Evolutionary conservation across 2,888 invertebrate genomes (phyloP).

Genomic region (Cosmorhoe ocellata): DNA sequence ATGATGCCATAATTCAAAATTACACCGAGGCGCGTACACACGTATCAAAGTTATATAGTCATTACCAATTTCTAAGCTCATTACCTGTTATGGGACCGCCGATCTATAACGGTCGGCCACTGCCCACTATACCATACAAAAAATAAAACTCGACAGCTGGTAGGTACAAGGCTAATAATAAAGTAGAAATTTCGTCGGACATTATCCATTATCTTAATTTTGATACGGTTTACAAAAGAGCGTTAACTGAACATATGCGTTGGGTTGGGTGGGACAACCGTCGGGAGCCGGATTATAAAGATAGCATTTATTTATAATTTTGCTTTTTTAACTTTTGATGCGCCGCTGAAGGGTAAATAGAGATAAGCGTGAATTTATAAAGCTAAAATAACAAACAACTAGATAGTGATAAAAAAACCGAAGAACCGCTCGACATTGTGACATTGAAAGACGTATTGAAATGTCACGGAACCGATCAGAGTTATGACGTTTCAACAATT

Average conservation of each 20-base stretch:
- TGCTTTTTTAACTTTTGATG: conserved; percentile 29
- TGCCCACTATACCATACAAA: conserved; percentile 58
- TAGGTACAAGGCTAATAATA: conserved; percentile 63
- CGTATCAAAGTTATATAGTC: conserved; percentile 66
- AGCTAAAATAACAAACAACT: conserved; percentile 15
- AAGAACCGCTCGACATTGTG: conserved; percentile 7
- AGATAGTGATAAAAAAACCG: conserved; percentile 8
- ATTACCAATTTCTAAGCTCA: conserved; percentile 75
- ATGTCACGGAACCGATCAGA: conserved; percentile 21
- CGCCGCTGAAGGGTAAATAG: conserved; percentile 30
- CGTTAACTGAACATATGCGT: conserved; percentile 73
- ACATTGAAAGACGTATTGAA: conserved; percentile 29
- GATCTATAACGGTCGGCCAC: conserved; percentile 67
- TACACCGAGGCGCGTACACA: conserved; percentile 53
- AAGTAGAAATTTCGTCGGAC: conserved; percentile 72
- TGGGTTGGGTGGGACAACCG: conserved; percentile 35
- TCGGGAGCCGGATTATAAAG: conserved; percentile 46
- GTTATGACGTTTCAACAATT: conserved; percentile 12
- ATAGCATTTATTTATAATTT: conserved; percentile 44
- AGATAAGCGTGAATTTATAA: conserved; percentile 22
- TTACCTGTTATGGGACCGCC: conserved; percentile 71
- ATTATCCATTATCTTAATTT: conserved; percentile 80
- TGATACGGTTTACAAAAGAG: conserved; percentile 78
- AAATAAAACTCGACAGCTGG: conserved; percentile 70
- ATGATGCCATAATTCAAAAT: conserved; percentile 62